Evolutionary conservation across 1,140 invertebrate species (phyloP).

Genomic region (Drosophila ironensis): DNA sequence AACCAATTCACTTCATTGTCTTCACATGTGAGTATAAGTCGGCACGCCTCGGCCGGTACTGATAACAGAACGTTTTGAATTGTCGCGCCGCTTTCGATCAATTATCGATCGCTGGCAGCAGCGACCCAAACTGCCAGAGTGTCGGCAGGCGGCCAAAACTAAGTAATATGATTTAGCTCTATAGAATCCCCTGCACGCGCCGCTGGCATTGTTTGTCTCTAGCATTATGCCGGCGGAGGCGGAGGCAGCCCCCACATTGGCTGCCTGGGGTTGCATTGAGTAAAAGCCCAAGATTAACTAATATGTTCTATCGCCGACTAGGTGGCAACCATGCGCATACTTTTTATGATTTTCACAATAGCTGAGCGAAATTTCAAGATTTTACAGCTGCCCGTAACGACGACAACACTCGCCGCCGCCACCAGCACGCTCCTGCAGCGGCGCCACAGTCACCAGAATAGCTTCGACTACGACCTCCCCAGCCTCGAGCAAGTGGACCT

Average conservation of each 20-base stretch:
- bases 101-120: conserved; percentile 5
- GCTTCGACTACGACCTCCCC: conserved; percentile 28
- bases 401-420: no score
- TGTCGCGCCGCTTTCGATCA: not conserved
- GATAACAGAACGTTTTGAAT: no score
- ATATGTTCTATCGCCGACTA: no score
- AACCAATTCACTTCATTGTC: not conserved
- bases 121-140: conserved; percentile 11
- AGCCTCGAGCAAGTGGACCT: conserved; percentile 32
- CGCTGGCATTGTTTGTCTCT: no score
- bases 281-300: no score
- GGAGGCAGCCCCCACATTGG: no score
- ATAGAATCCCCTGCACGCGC: no score
- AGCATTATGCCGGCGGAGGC: no score
- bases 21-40: conserved; percentile 17
- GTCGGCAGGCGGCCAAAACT: no score
- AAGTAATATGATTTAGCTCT: no score
- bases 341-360: conserved; percentile 58
- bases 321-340: conserved; percentile 53
- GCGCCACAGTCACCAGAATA: conserved; percentile 47
- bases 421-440: conserved; percentile 24
- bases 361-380: conserved; percentile 49
- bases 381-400: conserved; percentile 7
- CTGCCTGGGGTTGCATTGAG: no score
- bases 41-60: no score